Evolutionary conservation across 1,140 invertebrate species (phyloP).

Genomic region (Archivesica marissinica): DNA sequence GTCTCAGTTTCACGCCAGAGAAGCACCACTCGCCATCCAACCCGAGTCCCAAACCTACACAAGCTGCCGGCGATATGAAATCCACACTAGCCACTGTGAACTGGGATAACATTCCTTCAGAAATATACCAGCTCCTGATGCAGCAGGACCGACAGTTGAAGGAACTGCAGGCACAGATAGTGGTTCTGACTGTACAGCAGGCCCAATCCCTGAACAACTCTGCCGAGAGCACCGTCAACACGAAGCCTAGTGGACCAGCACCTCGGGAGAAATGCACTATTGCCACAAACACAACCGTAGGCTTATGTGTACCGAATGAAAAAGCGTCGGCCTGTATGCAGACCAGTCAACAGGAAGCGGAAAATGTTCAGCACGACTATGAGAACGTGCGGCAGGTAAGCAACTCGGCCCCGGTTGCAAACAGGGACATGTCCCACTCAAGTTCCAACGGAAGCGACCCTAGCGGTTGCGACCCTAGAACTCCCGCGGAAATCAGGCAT

Average conservation of each 20-base stretch:
- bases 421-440: slow-evolving; percentile 44
- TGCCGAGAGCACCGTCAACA: neutral
- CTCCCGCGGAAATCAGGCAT: slow-evolving; percentile 74
- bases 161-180: slow-evolving; percentile 79
- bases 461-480: slow-evolving; percentile 63
- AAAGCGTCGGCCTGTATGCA: slow-evolving; percentile 68
- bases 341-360: slow-evolving; percentile 70
- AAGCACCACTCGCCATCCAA: slow-evolving; percentile 65
- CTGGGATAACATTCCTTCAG: slow-evolving; percentile 76
- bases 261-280: slow-evolving; percentile 72
- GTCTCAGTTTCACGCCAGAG: slow-evolving; percentile 79
- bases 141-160: slow-evolving; percentile 81
- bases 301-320: slow-evolving; percentile 32
- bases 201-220: slow-evolving; percentile 51
- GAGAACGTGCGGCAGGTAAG: slow-evolving; percentile 5
- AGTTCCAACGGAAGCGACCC: slow-evolving; percentile 60
- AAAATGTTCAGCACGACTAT: neutral
- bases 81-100: slow-evolving; percentile 57
- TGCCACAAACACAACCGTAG: slow-evolving; percentile 75
- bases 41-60: neutral
- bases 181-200: slow-evolving; percentile 72
- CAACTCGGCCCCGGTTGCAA: neutral
- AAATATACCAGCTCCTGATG: slow-evolving; percentile 77
- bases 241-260: neutral
- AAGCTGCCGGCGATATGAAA: slow-evolving; percentile 21